These are phyloP conservation scores for Leucoma salicis DNA, from an alignment of 2,888 invertebrate genomes.

Conservation along the genomic window DNA sequence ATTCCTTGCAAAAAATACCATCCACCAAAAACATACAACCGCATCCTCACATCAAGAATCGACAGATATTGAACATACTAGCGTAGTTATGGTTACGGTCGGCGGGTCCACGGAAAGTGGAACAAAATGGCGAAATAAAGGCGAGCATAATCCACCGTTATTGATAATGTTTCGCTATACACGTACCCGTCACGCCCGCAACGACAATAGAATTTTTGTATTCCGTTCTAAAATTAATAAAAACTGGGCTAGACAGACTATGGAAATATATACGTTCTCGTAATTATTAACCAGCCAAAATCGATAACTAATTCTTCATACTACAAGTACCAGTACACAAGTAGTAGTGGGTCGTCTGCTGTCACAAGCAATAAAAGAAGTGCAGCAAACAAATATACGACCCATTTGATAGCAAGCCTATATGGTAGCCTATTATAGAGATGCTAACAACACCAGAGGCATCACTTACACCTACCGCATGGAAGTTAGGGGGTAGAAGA, in stretches of 20 bases:
- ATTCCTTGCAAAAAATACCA: too few species aligned
- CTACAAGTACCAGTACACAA: too few species aligned
- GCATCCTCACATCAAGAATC: conserved; percentile 19
- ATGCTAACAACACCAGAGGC: too few species aligned
- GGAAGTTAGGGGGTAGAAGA: too few species aligned
- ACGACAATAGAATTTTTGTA: background rate
- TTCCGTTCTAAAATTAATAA: background rate
- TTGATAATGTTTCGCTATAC: conserved; percentile 37
- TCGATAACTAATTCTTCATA: too few species aligned
- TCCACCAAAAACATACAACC: background rate
- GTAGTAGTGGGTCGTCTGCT: too few species aligned
- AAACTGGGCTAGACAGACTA: background rate
- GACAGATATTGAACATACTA: conserved; percentile 56
- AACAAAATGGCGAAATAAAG: conserved; percentile 58
- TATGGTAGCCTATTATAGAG: too few species aligned
- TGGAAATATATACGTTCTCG: background rate
- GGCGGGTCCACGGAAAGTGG: conserved; percentile 62
- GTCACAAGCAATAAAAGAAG: too few species aligned
- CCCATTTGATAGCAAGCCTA: too few species aligned
- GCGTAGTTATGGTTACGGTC: conserved; percentile 63
- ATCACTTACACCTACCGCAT: too few species aligned
- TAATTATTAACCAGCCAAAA: too few species aligned
- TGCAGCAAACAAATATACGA: too few species aligned
- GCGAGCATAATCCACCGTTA: conserved; percentile 48
- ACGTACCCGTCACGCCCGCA: conserved; percentile 13